Evolutionary conservation across 2,113 vertebrate genomes (phyloP).

Genomic region (Mastomys coucha): DNA sequence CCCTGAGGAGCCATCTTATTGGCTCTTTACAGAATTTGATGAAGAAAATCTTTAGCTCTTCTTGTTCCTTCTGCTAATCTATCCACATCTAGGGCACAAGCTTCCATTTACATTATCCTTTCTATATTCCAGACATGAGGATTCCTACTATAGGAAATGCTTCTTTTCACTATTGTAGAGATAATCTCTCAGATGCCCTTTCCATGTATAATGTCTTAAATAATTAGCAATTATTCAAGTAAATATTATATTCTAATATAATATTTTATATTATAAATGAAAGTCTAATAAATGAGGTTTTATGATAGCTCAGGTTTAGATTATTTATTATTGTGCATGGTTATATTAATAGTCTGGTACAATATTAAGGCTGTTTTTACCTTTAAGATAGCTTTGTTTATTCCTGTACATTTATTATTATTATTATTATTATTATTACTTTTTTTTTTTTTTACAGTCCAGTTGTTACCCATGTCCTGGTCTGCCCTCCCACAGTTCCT

Average conservation of each 20-base stretch:
- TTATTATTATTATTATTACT: no score
- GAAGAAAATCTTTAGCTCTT: not conserved
- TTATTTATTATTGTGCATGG: not conserved
- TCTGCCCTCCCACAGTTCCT: no score
- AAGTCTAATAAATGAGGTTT: not conserved
- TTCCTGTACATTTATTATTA: not conserved
- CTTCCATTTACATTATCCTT: not conserved
- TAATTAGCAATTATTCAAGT: not conserved
- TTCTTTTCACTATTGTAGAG: not conserved
- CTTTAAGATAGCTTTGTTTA: not conserved
- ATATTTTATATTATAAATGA: no score
- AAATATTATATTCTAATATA: not conserved
- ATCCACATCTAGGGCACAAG: not conserved
- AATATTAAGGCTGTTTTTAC: not conserved
- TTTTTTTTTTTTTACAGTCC: no score
- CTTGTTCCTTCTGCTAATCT: not conserved
- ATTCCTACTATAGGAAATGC: not conserved
- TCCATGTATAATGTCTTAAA: not conserved
- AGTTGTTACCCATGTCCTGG: no score
- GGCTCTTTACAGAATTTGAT: not conserved
- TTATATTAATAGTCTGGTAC: not conserved
- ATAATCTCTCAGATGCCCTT: not conserved
- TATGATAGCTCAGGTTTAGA: not conserved
- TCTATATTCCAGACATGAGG: not conserved
- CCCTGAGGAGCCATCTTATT: not conserved